Conservation (phyloP, 2,888 invertebrate genomes). For the Pocota personata region DNA sequence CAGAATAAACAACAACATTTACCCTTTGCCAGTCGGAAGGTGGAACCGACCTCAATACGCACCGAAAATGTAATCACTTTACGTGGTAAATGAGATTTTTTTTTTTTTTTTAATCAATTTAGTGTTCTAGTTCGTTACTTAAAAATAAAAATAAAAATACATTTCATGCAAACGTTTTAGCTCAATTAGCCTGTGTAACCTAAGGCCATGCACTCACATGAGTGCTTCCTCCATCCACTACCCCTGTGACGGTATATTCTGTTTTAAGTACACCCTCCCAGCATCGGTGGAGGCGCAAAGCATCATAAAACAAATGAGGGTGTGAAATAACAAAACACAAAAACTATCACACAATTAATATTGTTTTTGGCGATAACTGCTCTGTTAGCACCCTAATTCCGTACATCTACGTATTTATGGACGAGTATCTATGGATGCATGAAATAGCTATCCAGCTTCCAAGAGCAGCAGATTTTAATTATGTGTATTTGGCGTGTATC, state of each 20-base stretch:
- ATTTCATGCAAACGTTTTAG: not conserved
- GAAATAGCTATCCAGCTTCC: not conserved
- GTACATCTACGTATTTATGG: not conserved
- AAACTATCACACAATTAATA: slow-evolving; percentile 61
- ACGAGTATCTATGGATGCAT: not conserved
- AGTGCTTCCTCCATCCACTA: no score
- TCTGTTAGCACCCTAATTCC: slow-evolving; percentile 63
- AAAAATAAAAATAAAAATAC: not conserved
- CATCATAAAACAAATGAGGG: slow-evolving; percentile 46
- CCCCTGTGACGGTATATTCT: no score
- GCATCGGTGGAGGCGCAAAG: not conserved
- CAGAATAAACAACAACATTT: slow-evolving; percentile 54
- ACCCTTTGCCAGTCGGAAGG: not conserved
- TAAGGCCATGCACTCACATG: not conserved
- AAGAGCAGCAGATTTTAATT: slow-evolving; percentile 55
- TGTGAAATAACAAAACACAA: slow-evolving; percentile 43
- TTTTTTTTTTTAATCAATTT: slow-evolving; percentile 1
- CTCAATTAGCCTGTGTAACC: not conserved
- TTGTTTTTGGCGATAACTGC: slow-evolving; percentile 64
- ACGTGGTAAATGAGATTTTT: not conserved
- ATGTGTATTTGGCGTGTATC: slow-evolving; percentile 23
- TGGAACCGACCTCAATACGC: not conserved
- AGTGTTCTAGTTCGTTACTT: not conserved
- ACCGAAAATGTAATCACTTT: slow-evolving; percentile 1
- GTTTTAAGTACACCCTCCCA: not conserved